Evolutionary conservation across 2,113 vertebrate species (phyloP), one percentile per base, ranked within the genome.

Genomic region (Rhabdornis inornatus): DNA sequence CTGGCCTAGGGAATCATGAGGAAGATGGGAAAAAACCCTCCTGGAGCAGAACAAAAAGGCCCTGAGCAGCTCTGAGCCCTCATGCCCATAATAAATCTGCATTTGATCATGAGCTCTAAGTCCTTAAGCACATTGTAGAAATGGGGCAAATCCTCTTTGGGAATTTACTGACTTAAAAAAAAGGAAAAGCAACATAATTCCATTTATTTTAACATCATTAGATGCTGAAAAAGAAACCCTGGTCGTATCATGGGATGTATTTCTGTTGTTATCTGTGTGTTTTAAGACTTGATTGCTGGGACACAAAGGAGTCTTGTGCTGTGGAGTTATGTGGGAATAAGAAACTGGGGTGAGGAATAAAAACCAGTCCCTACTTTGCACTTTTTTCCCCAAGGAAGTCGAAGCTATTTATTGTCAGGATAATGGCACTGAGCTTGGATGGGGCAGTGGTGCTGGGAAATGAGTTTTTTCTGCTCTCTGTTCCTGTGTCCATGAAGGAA

Each of bases 131-230:
- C 68, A 81, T 93, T 95, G 89, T 77, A 81, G 40, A 71, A 75
- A 86, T 19, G 80, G 83, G 63, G 55, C 13, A 95, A 95, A 92
- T 83, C 89, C 71, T 92, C 92, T 93, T 78, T 79, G 33, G 30
- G 69, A 89, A 94, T 87, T 93, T 93, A 79, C 56, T 39, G 70
- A 60, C 57, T 95, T 88, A 31, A 85, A 94, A 61, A 71, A 63
- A 55, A 6, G 1, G 25, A 65, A 94, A 94, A 92, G 72, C 18
- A 88, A 47, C 37, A 4, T 92, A 91, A 92, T 88, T 89, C 78
- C 69, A 92, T 91, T 96, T 90, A 87, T 89, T 95, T 91, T 89
- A 88, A 94, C 76, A 94, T 94, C 74, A 89, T 80, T 90, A 87
- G 55, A 39, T 35, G 57, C 81, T 69, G 74, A 22, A 56, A 94